Base-by-base conservation (phyloP, 2,113 vertebrate species). In the Meles meles region DNA sequence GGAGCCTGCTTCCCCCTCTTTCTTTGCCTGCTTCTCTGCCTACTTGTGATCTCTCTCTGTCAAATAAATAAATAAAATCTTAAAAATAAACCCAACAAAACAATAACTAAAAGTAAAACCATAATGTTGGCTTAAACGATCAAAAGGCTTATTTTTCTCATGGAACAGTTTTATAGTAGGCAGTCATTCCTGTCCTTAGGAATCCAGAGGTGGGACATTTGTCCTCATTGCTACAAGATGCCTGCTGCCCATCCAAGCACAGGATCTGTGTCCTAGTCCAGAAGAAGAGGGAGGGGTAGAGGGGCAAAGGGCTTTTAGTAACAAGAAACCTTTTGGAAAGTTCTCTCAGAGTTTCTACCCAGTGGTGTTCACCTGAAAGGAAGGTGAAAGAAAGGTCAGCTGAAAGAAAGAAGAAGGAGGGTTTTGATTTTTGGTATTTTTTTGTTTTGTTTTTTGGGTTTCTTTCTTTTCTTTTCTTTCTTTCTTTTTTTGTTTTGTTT, bases 81-180 rank as follows among this genome's bases (percentile, higher is more conserved):
- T 49, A 49, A 52, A 52, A 52, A 52, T 52, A 52, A 52, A n/a
- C 18, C 29, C 14, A 82, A 57, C 34, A 72, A 77, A 65, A 61
- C 21, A 37, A 59, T 21, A 37, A 71, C 20, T 44, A 65, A 81
- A 84, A n/a, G 0, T 21, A 79, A 34, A 79, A 8, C 59, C 81
- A 81, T 49, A 34, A 86, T 29, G 71, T 37, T 94, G 49, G 29
- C 67, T 94, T 87, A 63, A 90, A 72, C 11, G 42, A 91, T n/a
- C 31, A 27, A 93, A 93, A 77, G 10, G 8, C 67, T 85, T 61
- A 27, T 67, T 93, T 96, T 94, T 77, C 61, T 95, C 76, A 69
- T 81, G 42, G 90, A 88, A 65, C 83, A 71, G 57, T 71, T 89
- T 90, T 61, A 76, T 83, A 88, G 83, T 42, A 87, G 17, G 34